phyloP scores from a whole-genome alignment of 2,888 invertebrate genomes.

The Erannis defoliaria region DNA sequence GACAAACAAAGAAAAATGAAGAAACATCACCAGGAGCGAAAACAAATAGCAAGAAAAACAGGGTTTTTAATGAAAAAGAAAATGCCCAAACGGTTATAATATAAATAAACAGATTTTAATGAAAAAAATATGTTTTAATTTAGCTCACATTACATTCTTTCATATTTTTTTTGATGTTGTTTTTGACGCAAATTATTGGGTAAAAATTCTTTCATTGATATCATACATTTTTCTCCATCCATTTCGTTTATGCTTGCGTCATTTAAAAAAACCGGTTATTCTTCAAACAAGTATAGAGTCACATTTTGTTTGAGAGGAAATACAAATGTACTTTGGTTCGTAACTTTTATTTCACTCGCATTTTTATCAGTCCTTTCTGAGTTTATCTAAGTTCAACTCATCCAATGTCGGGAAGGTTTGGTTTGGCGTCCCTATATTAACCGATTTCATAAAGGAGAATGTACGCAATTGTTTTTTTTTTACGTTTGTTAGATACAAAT shows the following conservation, averaged over 20 bases:
- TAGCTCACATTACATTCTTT: background rate
- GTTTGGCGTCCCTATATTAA: constrained; percentile 12
- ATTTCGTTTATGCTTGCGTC: background rate
- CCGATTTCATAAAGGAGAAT: no score
- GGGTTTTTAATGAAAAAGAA: constrained; percentile 75
- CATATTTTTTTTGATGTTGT: background rate
- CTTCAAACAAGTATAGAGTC: background rate
- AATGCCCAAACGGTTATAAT: constrained; percentile 58
- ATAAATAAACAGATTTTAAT: constrained; percentile 31
- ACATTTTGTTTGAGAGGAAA: background rate
- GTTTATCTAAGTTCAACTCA: constrained; percentile 51
- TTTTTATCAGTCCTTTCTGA: constrained; percentile 33
- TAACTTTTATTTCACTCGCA: constrained; percentile 21
- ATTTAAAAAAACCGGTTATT: background rate
- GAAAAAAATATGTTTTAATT: constrained; percentile 1
- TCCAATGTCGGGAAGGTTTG: constrained; percentile 14
- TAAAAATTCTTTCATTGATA: no score
- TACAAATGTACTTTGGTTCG: background rate
- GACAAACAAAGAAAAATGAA: constrained; percentile 87
- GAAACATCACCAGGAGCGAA: constrained; percentile 90
- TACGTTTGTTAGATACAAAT: no score
- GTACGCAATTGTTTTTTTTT: no score
- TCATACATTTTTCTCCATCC: background rate
- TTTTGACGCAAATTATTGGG: no score
- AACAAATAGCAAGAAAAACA: constrained; percentile 85